Conservation (phyloP, 2,888 invertebrate genomes). For the Rhimphoctona megacephalus region DNA sequence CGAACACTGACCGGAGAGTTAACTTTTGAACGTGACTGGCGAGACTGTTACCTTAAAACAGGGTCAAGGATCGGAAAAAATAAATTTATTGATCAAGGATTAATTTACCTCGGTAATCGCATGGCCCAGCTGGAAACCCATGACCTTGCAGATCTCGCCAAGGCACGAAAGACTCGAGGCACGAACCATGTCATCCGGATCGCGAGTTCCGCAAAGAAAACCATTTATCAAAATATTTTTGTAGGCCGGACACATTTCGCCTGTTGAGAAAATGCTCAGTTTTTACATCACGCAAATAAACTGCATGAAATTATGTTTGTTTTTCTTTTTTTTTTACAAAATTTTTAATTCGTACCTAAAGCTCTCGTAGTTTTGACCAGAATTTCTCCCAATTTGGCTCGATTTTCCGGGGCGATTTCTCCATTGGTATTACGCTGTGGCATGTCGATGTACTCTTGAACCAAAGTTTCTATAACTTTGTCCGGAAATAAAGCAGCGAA, state of each 20-base stretch:
- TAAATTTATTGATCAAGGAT: neutral
- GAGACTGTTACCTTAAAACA: too few species aligned
- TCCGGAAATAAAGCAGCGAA: slow-evolving; percentile 89
- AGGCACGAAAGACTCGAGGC: slow-evolving; percentile 94
- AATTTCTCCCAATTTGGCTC: slow-evolving; percentile 93
- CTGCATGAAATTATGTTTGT: neutral
- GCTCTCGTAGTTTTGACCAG: slow-evolving; percentile 90
- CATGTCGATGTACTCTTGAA: slow-evolving; percentile 88
- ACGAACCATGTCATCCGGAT: slow-evolving; percentile 90
- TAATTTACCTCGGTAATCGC: slow-evolving; percentile 90
- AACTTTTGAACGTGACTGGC: too few species aligned
- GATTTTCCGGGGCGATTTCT: slow-evolving; percentile 86
- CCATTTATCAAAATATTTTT: slow-evolving; percentile 90
- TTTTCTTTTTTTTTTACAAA: too few species aligned
- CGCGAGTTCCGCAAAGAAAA: slow-evolving; percentile 89
- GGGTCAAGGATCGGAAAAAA: neutral
- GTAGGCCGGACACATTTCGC: slow-evolving; percentile 90
- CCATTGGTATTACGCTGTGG: slow-evolving; percentile 79
- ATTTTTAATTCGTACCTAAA: slow-evolving; percentile 87
- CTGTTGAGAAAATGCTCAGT: slow-evolving; percentile 83
- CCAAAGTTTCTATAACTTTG: slow-evolving; percentile 89
- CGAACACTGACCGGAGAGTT: too few species aligned
- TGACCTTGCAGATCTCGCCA: slow-evolving; percentile 91
- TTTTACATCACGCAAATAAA: neutral
- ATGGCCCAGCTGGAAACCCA: slow-evolving; percentile 90